Conservation (phyloP, 1,140 invertebrate species). For the Eumaeus atala region DNA sequence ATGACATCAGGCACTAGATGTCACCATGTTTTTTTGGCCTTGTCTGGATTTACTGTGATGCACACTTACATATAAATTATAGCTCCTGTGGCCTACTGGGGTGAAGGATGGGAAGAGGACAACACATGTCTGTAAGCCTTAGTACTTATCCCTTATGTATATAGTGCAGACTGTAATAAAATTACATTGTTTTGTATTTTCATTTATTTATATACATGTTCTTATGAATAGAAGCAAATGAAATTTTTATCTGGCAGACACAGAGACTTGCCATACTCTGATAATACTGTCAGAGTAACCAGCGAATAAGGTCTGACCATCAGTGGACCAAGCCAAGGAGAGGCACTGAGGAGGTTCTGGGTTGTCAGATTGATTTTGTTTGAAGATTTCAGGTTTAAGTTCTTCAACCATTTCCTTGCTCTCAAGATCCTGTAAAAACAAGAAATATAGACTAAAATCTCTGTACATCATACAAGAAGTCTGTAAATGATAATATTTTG, state of each 20-base stretch:
- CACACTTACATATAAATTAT: too few species aligned
- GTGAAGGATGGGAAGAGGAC: too few species aligned
- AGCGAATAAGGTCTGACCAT: conserved; percentile 99
- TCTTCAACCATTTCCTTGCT: conserved; percentile 99
- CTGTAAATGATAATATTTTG: too few species aligned
- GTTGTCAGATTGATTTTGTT: conserved; percentile 80
- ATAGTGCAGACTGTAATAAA: not conserved
- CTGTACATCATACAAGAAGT: not conserved
- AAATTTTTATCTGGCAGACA: conserved; percentile 78
- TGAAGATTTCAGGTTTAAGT: conserved; percentile 93
- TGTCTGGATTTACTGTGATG: too few species aligned
- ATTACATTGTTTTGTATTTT: not conserved
- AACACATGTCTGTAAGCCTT: too few species aligned
- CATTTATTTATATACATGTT: conserved; percentile 5
- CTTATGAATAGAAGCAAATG: not conserved
- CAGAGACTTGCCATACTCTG: conserved; percentile 98
- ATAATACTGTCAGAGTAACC: conserved; percentile 99
- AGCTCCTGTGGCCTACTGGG: too few species aligned
- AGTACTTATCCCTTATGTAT: too few species aligned
- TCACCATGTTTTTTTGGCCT: too few species aligned
- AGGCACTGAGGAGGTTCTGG: conserved; percentile 96
- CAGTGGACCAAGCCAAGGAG: conserved; percentile 98
- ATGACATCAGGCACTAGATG: too few species aligned
- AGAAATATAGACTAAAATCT: conserved; percentile 21
- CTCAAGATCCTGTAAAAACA: conserved; percentile 89